Base-by-base conservation (phyloP, 2,888 invertebrate species). In the Eutolmus rufibarbis region DNA sequence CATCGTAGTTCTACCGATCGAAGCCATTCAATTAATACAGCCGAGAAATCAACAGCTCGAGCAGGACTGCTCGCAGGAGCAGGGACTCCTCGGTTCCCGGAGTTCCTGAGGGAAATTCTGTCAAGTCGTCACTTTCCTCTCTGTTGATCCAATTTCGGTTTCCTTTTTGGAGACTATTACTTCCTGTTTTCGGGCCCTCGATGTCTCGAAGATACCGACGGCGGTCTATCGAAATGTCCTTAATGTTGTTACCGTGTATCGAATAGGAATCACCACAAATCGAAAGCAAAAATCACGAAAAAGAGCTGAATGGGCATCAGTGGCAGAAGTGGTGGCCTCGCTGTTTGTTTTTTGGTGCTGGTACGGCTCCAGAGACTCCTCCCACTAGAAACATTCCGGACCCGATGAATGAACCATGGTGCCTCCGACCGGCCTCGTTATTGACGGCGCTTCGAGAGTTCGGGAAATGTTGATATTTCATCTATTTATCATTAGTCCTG, bases 91-190 rank as follows among this genome's bases (percentile, higher is more conserved):
- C 31, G 37, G 23, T 40, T 23, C 43, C 57, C 43, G 74, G 43
- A 43, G 40, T 82, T 82, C 82, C 81, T 34, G 40, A 14, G 76
- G 77, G 84, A 66, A 86, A 57, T 86, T 74, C 86, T 77, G 57
- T 79, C 40, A 28, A 57, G 28, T 66, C 87, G 87, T 43, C 82
- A 57, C 66, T 77, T 76, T 86, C 66, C 31, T 28, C 46, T 82
- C 46, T 31, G 43, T 77, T 66, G 78, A 88, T 88, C 88, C 86
- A 86, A 88, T 88, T 88, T 87, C 74, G 43, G 76, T 77, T 81
- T 88, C 88, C 77, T 81, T 46, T 76, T 86, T 78, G 74, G 66
- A 81, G 82, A 88, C 56, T 87, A 77, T 76, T 86, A 81, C 86
- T 88, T 87, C 86, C 81, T 87, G 57, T 74, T 51, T 74, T 43